These are phyloP conservation scores for Parazoanthus darwini DNA, from an alignment of 92 coral and sea anemone species.

Conservation along the genomic window DNA sequence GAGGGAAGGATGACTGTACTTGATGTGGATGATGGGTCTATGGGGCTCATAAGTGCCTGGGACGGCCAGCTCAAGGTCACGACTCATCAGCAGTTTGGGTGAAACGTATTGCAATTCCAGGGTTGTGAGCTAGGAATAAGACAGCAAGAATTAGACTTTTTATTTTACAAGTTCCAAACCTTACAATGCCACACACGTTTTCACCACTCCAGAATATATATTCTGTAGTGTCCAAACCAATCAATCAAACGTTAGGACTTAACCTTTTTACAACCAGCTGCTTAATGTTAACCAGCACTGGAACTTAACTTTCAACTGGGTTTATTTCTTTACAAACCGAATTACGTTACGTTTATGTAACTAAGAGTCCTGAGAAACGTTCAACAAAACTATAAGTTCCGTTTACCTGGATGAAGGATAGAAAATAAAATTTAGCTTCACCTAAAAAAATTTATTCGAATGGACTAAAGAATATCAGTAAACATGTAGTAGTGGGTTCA, in stretches of 20 bases:
- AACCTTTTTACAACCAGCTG: too few species aligned
- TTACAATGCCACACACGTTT: background rate
- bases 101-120: constrained; percentile 98
- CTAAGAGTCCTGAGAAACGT: too few species aligned
- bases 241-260: too few species aligned
- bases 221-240: too few species aligned
- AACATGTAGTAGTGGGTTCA: background rate
- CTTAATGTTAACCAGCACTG: too few species aligned
- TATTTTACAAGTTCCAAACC: background rate
- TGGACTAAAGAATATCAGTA: background rate
- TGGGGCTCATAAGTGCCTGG: constrained; percentile 99
- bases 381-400: too few species aligned
- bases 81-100: constrained; percentile 94
- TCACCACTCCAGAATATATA: too few species aligned
- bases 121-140: constrained; percentile 77
- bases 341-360: too few species aligned
- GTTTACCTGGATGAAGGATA: too few species aligned
- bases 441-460: too few species aligned
- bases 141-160: background rate
- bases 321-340: too few species aligned
- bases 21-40: constrained; percentile 91
- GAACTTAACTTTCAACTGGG: too few species aligned
- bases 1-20: constrained; percentile 90
- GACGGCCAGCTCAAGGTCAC: constrained; percentile 97
- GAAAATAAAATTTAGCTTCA: background rate